Evolutionary conservation across 2,888 invertebrate species (phyloP).

Genomic region (Drosophila sordidapex): DNA sequence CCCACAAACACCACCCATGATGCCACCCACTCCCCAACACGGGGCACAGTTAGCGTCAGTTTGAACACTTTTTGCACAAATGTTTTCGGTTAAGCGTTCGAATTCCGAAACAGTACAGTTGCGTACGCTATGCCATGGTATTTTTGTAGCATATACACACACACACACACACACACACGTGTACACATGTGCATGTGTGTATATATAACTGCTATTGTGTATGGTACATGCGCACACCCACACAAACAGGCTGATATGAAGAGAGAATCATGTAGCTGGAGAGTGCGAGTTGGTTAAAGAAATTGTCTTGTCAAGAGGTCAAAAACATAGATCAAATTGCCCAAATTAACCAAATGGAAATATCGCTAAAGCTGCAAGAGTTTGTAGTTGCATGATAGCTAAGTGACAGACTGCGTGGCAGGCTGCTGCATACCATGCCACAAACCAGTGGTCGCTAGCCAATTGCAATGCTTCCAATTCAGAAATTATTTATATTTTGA

Average conservation of each 20-base stretch:
- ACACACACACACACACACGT: slow-evolving; percentile 21
- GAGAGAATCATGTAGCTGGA: neutral
- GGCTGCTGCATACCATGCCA: neutral
- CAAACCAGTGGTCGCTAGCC: neutral
- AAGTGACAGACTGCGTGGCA: neutral
- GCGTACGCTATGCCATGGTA: slow-evolving; percentile 75
- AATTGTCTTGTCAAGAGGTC: slow-evolving; percentile 47
- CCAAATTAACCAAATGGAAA: slow-evolving; percentile 15
- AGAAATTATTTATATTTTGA: neutral
- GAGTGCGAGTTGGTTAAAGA: slow-evolving; percentile 8
- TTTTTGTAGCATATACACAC: slow-evolving; percentile 60
- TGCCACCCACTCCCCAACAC: slow-evolving; percentile 5
- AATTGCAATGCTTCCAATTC: neutral
- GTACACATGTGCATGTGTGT: slow-evolving; percentile 18
- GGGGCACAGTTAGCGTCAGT: slow-evolving; percentile 49
- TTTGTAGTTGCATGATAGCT: neutral
- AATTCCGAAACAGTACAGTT: slow-evolving; percentile 76
- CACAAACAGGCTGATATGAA: slow-evolving; percentile 4
- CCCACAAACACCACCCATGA: neutral
- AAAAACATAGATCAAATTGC: slow-evolving; percentile 38
- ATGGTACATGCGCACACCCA: slow-evolving; percentile 64
- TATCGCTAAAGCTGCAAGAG: neutral
- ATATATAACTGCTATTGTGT: slow-evolving; percentile 32
- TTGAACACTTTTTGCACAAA: slow-evolving; percentile 75
- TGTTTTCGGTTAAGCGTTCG: slow-evolving; percentile 74